Conservation (phyloP, 2,888 invertebrate genomes). For the Sepiola atlantica region DNA sequence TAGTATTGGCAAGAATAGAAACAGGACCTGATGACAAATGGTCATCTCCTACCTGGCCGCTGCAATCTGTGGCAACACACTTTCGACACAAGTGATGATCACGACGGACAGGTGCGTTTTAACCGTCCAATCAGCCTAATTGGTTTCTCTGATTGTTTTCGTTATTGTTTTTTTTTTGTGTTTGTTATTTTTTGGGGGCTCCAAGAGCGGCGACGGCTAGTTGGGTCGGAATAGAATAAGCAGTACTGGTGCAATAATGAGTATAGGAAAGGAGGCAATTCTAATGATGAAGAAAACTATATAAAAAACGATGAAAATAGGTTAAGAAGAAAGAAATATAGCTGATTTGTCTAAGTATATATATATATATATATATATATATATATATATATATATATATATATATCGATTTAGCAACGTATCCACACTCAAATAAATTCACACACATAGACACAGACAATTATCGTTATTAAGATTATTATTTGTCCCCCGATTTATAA, state of each 20-base stretch:
- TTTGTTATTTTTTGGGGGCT: neutral
- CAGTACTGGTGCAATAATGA: neutral
- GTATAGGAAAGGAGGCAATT: neutral
- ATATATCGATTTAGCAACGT: too few relatives aligned
- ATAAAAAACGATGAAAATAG: neutral
- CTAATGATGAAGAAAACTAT: neutral
- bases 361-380: too few relatives aligned
- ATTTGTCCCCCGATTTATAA: too few relatives aligned
- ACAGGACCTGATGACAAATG: neutral
- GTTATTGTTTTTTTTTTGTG: too few relatives aligned
- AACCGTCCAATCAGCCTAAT: slow-evolving; percentile 32
- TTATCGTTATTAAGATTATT: too few relatives aligned
- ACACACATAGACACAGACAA: too few relatives aligned
- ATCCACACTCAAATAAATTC: too few relatives aligned
- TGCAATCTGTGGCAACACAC: neutral
- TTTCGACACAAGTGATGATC: neutral
- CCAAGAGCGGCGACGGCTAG: neutral
- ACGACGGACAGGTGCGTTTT: neutral
- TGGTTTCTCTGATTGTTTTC: neutral
- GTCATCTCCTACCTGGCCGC: neutral
- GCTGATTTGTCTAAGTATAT: too few relatives aligned
- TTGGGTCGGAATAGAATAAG: neutral
- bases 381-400: too few relatives aligned
- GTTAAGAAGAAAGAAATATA: neutral
- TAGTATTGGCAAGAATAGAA: neutral